phyloP scores from a whole-genome alignment of 2,797 vertebrate species.

The Austrolebias charrua region DNA sequence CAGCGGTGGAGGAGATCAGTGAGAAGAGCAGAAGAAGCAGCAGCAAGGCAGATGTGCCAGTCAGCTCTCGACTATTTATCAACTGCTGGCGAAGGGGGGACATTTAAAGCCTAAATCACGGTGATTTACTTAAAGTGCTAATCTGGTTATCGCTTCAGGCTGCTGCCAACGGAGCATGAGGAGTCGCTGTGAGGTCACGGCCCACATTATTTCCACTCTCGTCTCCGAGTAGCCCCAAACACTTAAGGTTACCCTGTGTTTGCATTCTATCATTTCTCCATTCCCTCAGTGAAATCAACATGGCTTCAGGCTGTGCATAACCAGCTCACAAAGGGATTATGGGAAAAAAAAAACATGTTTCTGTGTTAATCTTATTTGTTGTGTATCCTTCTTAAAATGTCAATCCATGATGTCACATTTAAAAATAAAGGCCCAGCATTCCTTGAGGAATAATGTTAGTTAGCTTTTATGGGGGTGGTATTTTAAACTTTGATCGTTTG shows the following conservation, averaged over 20 bases:
- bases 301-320: constrained; percentile 35
- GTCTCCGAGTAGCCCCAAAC: constrained; percentile 18
- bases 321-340: constrained; percentile 50
- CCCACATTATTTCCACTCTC: constrained; percentile 36
- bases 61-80: constrained; percentile 57
- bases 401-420: constrained; percentile 53
- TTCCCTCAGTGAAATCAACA: constrained; percentile 19
- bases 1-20: constrained; percentile 37
- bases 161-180: constrained; percentile 57
- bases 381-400: constrained; percentile 46
- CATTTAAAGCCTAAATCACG: constrained; percentile 68
- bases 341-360: constrained; percentile 27
- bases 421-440: constrained; percentile 13
- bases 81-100: constrained; percentile 45
- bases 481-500: too few relatives aligned
- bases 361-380: constrained; percentile 59
- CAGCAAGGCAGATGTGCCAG: constrained; percentile 52
- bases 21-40: constrained; percentile 11
- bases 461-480: too few relatives aligned
- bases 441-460: too few relatives aligned
- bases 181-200: constrained; percentile 39
- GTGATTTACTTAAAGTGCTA: constrained; percentile 68
- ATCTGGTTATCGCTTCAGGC: constrained; percentile 72
- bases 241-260: constrained; percentile 9
- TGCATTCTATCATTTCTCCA: constrained; percentile 25